Conservation (phyloP, 2,113 vertebrate species). For the Catharus fuscescens region DNA sequence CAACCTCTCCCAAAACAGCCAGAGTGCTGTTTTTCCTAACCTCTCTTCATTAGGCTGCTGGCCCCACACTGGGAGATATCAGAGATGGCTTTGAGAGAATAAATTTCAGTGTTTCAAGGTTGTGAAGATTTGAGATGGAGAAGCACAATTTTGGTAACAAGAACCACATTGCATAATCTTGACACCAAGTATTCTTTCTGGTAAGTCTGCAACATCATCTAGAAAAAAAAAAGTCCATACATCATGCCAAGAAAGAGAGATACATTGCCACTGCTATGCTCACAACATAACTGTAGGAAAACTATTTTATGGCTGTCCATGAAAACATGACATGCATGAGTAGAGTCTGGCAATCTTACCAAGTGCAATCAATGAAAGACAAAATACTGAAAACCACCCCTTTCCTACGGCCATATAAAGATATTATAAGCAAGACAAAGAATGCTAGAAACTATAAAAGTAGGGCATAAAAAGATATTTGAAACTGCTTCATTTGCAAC, state of each 20-base stretch:
- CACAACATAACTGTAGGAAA: not conserved
- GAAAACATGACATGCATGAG: not conserved
- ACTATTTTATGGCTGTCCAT: not conserved
- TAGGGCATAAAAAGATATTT: not conserved
- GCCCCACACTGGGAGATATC: not conserved
- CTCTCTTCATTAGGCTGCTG: not conserved
- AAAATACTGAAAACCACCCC: not conserved
- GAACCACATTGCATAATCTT: not conserved
- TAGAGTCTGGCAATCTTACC: not conserved
- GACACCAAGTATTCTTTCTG: not conserved
- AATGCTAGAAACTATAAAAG: not conserved
- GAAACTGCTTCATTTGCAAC: not conserved
- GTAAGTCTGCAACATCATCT: not conserved
- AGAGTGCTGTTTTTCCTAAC: not conserved
- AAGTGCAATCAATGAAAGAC: not conserved
- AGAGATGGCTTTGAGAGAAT: not conserved
- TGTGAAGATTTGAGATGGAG: not conserved
- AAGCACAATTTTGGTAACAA: not conserved
- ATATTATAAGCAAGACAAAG: not conserved
- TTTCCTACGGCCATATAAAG: not conserved
- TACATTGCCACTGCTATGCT: not conserved
- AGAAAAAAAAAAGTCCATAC: not conserved
- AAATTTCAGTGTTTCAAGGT: not conserved
- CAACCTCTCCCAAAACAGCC: not conserved
- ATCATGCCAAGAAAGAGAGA: not conserved